Conservation (phyloP, 2,113 vertebrate species). For the Scomber scombrus region DNA sequence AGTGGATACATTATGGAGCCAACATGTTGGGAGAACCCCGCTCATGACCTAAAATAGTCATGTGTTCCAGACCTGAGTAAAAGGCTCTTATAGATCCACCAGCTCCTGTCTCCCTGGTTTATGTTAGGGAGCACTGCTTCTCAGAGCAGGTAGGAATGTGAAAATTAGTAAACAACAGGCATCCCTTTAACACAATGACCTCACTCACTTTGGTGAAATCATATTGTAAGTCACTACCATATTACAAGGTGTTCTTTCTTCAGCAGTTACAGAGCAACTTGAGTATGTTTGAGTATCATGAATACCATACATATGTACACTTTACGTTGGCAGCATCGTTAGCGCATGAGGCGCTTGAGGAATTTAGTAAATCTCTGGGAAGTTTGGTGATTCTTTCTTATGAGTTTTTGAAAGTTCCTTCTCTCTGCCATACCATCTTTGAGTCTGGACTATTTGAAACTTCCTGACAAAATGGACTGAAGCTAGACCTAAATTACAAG, state of each 20-base stretch:
- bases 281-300: conserved; percentile 19
- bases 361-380: neutral
- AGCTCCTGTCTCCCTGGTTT: conserved; percentile 77
- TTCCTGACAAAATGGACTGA: conserved; percentile 44
- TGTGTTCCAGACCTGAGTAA: conserved; percentile 66
- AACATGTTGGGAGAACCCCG: conserved; percentile 43
- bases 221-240: neutral
- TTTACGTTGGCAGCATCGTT: neutral
- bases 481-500: conserved; percentile 44
- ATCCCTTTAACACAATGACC: conserved; percentile 45
- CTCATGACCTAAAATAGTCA: conserved; percentile 86
- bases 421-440: conserved; percentile 14
- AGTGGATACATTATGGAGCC: conserved; percentile 36
- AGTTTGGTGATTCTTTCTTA: neutral
- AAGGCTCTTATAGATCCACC: conserved; percentile 64
- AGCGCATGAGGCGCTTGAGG: neutral
- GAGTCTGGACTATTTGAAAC: conserved; percentile 26
- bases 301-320: neutral
- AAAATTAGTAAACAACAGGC: conserved; percentile 56
- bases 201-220: conserved; percentile 42
- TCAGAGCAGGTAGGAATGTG: conserved; percentile 56
- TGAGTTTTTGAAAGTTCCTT: conserved; percentile 22
- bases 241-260: neutral
- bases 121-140: conserved; percentile 60
- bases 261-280: neutral